Conservation (phyloP, 1,140 invertebrate genomes). For the Lysiphlebus fabarum region DNA sequence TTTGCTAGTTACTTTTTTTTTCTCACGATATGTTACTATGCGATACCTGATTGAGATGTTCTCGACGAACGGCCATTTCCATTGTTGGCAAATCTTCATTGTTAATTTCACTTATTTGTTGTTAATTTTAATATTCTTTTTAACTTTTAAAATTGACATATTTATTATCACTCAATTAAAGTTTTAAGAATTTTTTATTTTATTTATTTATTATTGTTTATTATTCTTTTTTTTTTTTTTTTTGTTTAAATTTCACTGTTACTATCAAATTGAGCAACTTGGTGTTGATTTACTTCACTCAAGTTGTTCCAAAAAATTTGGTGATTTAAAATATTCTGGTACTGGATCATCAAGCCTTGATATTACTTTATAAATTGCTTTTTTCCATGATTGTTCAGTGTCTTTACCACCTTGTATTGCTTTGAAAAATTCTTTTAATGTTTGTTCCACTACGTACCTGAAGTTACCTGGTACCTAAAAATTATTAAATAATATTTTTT, state of each 20-base stretch:
- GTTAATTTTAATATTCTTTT: neutral
- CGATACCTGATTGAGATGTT: conserved; percentile 39
- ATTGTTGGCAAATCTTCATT: conserved; percentile 16
- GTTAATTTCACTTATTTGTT: conserved; percentile 3
- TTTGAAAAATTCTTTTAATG: conserved; percentile 96
- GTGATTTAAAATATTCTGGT: conserved; percentile 99
- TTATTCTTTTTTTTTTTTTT: conserved; percentile 35
- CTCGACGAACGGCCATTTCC: conserved; percentile 28
- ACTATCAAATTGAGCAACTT: conserved; percentile 42
- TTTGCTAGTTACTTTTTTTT: neutral
- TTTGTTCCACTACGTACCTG: conserved; percentile 93
- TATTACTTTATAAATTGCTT: conserved; percentile 99
- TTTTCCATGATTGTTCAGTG: conserved; percentile 99
- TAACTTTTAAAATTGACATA: conserved; percentile 3
- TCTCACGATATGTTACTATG: conserved; percentile 32
- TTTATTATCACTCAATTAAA: conserved; percentile 8
- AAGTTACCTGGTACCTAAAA: conserved; percentile 94
- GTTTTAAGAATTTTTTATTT: conserved; percentile 5
- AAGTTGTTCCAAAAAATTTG: conserved; percentile 97
- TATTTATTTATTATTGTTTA: conserved; percentile 20
- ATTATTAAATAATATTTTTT: neutral
- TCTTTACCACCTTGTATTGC: conserved; percentile 95
- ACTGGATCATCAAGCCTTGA: conserved; percentile 96
- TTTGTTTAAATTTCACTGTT: conserved; percentile 33
- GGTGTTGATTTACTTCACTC: conserved; percentile 67